Base-by-base conservation (phyloP, 2,113 vertebrate genomes). In the Orthonyx spaldingii region DNA sequence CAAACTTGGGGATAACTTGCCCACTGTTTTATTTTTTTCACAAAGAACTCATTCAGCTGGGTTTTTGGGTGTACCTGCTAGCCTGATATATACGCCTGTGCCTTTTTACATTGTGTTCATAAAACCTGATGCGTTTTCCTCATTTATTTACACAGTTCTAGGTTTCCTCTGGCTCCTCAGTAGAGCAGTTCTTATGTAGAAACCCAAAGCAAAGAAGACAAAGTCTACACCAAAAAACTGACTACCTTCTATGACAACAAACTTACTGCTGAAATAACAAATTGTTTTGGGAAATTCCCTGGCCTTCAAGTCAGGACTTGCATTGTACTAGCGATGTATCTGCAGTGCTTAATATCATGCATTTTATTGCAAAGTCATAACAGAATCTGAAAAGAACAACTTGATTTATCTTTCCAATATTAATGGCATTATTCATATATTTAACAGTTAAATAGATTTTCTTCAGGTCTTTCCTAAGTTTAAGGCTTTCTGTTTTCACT, bases 401-500 rank as follows among this genome's bases (percentile, higher is more conserved):
- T 63, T 93, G 30, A 93, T 76, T 83, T 84, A 42, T 65, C 53
- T 86, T 92, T 68, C 92, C 89, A 96, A 60, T 83, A 33, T 78
- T 81, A 93, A 70, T 87, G 7, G 26, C 13, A 90, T 96, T 93
- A 87, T 93, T 96, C 74, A 42, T 61, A n/a, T 53, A 66, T 95
- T 91, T 87, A 94, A 93, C 6, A 27, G 86, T 95, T 89, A 94
- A 86, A 88, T 11, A 94, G 66, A 70, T 96, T 97, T 97, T 89
- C 83, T 96, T 90, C 72, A 94, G 39, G 82, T 94, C 69, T 76
- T 93, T 96, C 75, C 77, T 76, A 93, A 95, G 69, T 85, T 94
- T 69, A 88, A 77, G 32, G 65, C 77, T 97, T 93, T 97, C 95
- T 97, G 97, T 96, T 98, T 98, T 96, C 92, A 97, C 93, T 97